Base-by-base conservation (phyloP, 1,140 invertebrate species). In the Hylaeus anthracinus region DNA sequence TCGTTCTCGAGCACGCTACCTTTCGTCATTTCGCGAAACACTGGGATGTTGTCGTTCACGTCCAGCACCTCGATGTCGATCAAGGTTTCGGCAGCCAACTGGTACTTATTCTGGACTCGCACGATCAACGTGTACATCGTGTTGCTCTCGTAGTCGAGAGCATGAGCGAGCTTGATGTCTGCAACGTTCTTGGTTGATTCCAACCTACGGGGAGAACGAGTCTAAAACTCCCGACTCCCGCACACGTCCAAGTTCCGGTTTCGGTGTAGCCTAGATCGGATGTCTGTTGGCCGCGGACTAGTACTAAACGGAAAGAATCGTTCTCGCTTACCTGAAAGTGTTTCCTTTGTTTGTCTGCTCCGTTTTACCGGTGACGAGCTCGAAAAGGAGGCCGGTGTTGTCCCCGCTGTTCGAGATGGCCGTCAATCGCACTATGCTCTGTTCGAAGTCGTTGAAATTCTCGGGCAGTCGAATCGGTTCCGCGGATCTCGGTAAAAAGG, bases 31-130 rank as follows among this genome's bases (percentile, higher is more conserved):
- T 97, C 96, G 10, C 94, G 96, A 89, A 98, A 98, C 79, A 95
- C 95, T 0, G 97, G 98, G 84, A 97, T 97, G 88, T 97, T 97
- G 90, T 98, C 97, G 86, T 98, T 98, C 0, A 98, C 97, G 88
- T 98, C 97, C 88, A 95, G 93, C 1, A 98, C 94, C 88, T 96
- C 95, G 41, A 98, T 96, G 76, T 95, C 95, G 5, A 98, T 94
- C 61, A 95, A 95, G 5, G 96, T 96, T 93, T 97, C 97, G 9
- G 96, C 95, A 8, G 95, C 96, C 88, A 98, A 92, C 88, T 96
- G 95, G 88, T 96, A 96, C 88, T 97, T 97, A 91, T 98, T 98
- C 93, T 95, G 94, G 74, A 97, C 97, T 86, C 96, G 94, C 82
- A 98, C 95, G 56, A 97, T 97, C 37, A 98, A 93, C 4, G 95